Base-by-base conservation (phyloP, 2,797 vertebrate species). In the Carduelis carduelis region DNA sequence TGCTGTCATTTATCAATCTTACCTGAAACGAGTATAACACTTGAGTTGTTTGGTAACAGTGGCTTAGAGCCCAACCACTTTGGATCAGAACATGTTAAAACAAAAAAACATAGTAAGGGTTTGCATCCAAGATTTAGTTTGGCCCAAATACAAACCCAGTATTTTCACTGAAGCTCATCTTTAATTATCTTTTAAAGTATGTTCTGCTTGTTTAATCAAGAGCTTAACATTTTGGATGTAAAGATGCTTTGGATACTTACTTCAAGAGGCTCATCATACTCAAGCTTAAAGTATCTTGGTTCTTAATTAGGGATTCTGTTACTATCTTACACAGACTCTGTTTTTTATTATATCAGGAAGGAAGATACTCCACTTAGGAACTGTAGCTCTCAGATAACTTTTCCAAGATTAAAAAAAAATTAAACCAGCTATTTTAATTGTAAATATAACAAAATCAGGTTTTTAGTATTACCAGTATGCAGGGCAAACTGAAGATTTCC, bases 191-290 rank as follows among this genome's bases (percentile, higher is more conserved):
- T 84, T 86, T 75, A 35, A 89, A 92, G 43, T 86, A 65, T 35
- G 77, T 92, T 93, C 50, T 74, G 55, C 72, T 93, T 78, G 44
- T 86, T 96, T 91, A 83, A 95, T 86, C 79, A 78, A 75, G 66
- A 94, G 72, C 82, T 93, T 81, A 94, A 63, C 28, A 27, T 93
- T 91, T 88, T 83, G 70, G 70, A 86, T 84, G 57, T 61, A 72
- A 83, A 89, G 83, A 63, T 96, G 76, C 71, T 92, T 87, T 92
- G 82, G 72, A 61, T 81, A n/a, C 59, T 90, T 94, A 63, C 39
- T 89, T 90, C 63, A 94, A 91, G 92, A 92, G 57, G 72, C 52
- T 94, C 76, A 52, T 88, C 50, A 11, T 64, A 39, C 82, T 92
- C 53, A 59, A 79, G 57, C 47, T 86, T 92, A 72, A 85, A 65